Evolutionary conservation across 2,888 invertebrate species (phyloP), one percentile per base, ranked within the genome.

Genomic region (Drosophila robusta): DNA sequence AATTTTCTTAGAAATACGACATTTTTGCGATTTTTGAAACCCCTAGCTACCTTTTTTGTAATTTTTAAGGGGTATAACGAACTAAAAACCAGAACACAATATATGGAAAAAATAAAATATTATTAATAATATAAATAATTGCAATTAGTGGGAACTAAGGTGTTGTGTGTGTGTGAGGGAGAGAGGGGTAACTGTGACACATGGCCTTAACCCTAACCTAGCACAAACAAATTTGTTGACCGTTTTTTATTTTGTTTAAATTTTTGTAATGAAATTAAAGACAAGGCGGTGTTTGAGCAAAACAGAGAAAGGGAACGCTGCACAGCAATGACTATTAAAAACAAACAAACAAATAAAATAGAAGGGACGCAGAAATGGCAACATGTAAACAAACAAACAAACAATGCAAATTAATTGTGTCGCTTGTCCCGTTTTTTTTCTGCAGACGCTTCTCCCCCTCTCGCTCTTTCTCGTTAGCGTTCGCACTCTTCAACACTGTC

Each of bases 191-290:
- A 26, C 67, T 36, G 51, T 51, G 54, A 44, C 57, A 36, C 68
- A 63, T 55, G 68, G 77, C 55, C 77, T 68, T 58, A 87, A 80
- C 87, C 87, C 81, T 87, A 82, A 87, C 84, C 81, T 87, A 84
- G 72, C 78, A 73, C 84, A 81, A 86, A 63, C 70, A 75, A 66
- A 50, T 49, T 45, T 32, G 4, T 34, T 24, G 41, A 51, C 50
- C 32, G 9, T 36, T 55, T 42, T 32, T 32, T 32, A 8, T 11
- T 32, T 32, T n/a, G 18, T 34, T 34, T 34, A 34, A 34, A 54
- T 34, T 42, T 34, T 34, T 54, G 34, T 34, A 9, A 54, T 54
- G 52, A 54, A 54, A 54, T 54, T 32, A 34, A 42, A 54, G 42
- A 18, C 39, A 26, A 26, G 0, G n/a, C 18, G 11, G 6, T 32